A percentile compares a stretch with the other conserved stretches of the same genome.
These are phyloP conservation scores for Diplolepis rosae DNA, from an alignment of 2,888 invertebrate species.

Conservation along the genomic window DNA sequence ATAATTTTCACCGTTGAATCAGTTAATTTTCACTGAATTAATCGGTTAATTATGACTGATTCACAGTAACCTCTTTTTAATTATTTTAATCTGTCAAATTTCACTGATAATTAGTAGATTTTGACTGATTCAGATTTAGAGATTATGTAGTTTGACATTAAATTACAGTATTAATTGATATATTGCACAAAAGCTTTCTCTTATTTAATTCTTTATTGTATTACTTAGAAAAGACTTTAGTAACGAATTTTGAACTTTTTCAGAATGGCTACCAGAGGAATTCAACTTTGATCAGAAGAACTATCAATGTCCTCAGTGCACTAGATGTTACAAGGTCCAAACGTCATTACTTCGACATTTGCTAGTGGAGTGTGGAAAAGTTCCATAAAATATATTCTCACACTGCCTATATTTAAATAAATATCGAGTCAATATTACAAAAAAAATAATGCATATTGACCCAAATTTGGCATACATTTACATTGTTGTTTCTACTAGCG, in stretches of 20 bases:
- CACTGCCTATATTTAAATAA: constrained; percentile 68
- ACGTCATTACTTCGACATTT: constrained; percentile 74
- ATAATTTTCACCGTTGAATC: too few relatives aligned
- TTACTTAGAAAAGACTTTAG: background rate
- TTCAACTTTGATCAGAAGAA: background rate
- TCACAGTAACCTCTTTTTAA: too few relatives aligned
- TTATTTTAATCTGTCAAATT: too few relatives aligned
- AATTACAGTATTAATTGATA: background rate
- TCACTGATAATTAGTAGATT: too few relatives aligned
- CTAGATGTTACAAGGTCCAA: constrained; percentile 77
- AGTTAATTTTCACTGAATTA: too few relatives aligned
- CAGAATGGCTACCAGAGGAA: constrained; percentile 3
- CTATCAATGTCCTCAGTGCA: constrained; percentile 74
- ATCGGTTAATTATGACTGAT: too few relatives aligned
- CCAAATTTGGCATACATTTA: constrained; percentile 48
- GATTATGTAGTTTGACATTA: background rate
- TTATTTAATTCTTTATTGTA: background rate
- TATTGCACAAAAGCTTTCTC: background rate
- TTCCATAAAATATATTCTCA: constrained; percentile 68
- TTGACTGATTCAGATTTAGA: too few relatives aligned
- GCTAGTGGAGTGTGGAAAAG: constrained; percentile 72
- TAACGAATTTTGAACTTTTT: background rate
- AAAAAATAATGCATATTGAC: constrained; percentile 66
- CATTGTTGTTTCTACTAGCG: too few relatives aligned
- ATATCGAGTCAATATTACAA: constrained; percentile 68